Evolutionary conservation across 1,140 invertebrate genomes (phyloP), one percentile per base, ranked within the genome.

Genomic region (Coelopa frigida): DNA sequence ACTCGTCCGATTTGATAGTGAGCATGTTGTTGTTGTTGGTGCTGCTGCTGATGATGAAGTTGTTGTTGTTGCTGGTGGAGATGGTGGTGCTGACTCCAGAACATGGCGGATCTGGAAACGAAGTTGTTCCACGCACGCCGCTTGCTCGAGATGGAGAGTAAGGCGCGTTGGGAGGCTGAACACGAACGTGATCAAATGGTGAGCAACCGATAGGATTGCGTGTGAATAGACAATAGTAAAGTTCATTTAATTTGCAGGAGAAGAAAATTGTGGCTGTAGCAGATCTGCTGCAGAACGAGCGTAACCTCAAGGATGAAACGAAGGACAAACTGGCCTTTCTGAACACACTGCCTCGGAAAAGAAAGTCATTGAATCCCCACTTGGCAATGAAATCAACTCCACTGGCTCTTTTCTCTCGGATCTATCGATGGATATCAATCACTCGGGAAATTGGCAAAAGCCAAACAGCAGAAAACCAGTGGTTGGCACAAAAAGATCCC

Each of bases 291-390:
- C 76, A 83, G 48, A 77, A 81, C 53, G 81, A 87, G 53, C 76
- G 78, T 44, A 73, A 79, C 33, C 72, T 78, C 22, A 83, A 80
- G 49, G 79, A 88, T 58, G 84, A 89, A 58, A 87, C 86, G 1
- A 76, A 82, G 31, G 85, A 91, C 57, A 87, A 88, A 61, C 71
- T 91, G 2, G 82, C 83, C 24, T 87, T 86, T 61, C 70, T 91
- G 1, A 82, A 83, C 55, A 83, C 63, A n/a, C 35, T 63, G 46
- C 59, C 59, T 3, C 48, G 59, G 5, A 70, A 68, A 27, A 53
- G 67, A 1, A 70, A 66, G 48, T 68, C 66, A 1, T n/a, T 70
- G 26, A 71, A 65, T 29, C 50, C 54, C 1, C 48, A 70, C 29
- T 38, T 59, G 60, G 68, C 55, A 65, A 61, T 37, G 67, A 71